Percentiles rank a stretch among this genome's conserved stretches.
phyloP scores from a whole-genome alignment of 2,113 vertebrate genomes.

The Desmodus rotundus region DNA sequence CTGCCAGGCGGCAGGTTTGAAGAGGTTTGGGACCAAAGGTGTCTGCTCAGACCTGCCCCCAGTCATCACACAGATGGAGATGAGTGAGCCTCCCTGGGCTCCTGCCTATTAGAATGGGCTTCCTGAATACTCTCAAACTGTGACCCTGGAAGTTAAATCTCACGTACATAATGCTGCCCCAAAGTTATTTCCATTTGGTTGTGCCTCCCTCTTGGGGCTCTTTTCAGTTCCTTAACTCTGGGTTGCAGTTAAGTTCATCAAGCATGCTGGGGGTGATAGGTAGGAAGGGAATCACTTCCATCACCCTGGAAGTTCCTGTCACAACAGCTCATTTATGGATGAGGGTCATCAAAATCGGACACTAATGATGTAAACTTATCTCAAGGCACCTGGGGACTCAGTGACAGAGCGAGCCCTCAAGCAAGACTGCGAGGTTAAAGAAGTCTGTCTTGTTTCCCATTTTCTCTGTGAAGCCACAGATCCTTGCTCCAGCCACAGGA shows the following conservation, averaged over 20 bases:
- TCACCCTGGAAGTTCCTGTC: slow-evolving; percentile 24
- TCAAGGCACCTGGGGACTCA: not conserved
- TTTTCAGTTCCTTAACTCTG: not conserved
- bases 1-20: not conserved
- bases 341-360: slow-evolving; percentile 33
- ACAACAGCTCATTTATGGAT: slow-evolving; percentile 23
- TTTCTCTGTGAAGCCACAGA: not conserved
- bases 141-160: not conserved
- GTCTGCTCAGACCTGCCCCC: not conserved
- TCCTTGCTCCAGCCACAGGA: not conserved
- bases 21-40: not conserved
- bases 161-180: not conserved
- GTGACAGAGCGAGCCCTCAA: not conserved
- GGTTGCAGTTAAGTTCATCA: slow-evolving; percentile 14
- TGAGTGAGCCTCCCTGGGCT: not conserved
- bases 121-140: not conserved
- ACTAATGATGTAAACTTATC: slow-evolving; percentile 34
- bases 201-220: not conserved
- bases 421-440: not conserved
- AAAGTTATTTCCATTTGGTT: not conserved
- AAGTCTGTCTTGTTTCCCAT: not conserved
- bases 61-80: not conserved
- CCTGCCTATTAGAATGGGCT: not conserved
- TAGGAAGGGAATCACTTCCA: not conserved
- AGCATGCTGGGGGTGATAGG: not conserved